These are phyloP conservation scores for Gymnothorax javanicus DNA, from an alignment of 2,797 vertebrate genomes.

Conservation along the genomic window DNA sequence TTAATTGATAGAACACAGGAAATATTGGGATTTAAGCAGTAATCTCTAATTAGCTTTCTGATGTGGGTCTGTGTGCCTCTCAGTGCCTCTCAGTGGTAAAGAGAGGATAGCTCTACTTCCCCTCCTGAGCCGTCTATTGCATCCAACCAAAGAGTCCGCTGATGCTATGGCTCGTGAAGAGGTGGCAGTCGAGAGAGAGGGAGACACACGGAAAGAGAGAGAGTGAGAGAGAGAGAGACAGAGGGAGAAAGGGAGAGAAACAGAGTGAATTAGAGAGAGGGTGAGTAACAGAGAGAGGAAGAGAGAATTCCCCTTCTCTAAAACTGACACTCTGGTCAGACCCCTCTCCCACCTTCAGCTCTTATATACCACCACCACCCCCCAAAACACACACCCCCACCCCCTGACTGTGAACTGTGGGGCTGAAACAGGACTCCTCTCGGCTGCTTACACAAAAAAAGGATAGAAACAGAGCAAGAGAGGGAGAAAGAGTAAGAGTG, in stretches of 20 bases:
- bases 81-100: conserved; percentile 57
- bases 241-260: conserved; percentile 40
- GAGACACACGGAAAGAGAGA: conserved; percentile 44
- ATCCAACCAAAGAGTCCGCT: conserved; percentile 71
- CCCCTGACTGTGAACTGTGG: conserved; percentile 74
- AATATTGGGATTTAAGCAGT: conserved; percentile 40
- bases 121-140: conserved; percentile 56
- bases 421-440: conserved; percentile 79
- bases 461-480: conserved; percentile 35
- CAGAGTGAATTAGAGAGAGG: conserved; percentile 53
- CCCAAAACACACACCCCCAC: conserved; percentile 49
- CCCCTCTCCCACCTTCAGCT: conserved; percentile 78
- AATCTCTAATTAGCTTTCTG: conserved; percentile 53
- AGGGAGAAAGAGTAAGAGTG: conserved; percentile 10
- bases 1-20: conserved; percentile 28
- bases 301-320: conserved; percentile 74
- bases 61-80: conserved; percentile 52
- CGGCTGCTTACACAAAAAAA: conserved; percentile 60
- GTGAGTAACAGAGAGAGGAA: conserved; percentile 47
- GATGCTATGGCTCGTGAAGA: conserved; percentile 67
- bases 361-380: conserved; percentile 63
- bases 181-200: conserved; percentile 41
- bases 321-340: conserved; percentile 80
- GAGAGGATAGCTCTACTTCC: conserved; percentile 69
- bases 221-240: conserved; percentile 51